Evolutionary conservation across 1,140 invertebrate species (phyloP), one percentile per base, ranked within the genome.

Genomic region (Periplaneta americana): DNA sequence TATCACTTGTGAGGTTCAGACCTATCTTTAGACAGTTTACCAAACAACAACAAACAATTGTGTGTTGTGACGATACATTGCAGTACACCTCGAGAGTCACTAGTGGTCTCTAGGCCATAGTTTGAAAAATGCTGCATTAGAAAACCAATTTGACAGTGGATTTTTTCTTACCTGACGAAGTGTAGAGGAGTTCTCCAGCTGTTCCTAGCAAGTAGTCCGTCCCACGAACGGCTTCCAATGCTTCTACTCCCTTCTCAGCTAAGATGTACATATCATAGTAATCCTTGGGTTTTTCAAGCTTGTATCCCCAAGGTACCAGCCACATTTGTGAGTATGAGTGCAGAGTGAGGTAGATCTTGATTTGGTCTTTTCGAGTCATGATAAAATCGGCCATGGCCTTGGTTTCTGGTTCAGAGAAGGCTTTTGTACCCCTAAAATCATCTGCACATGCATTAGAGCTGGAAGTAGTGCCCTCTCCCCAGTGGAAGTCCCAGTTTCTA

Each of bases 251-350:
- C 31, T 78, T 78, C 77, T 78, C 77, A 31, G 77, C 77, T 5
- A 78, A n/a, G 22, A 78, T 32, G 35, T 78, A 83, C 82, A 86
- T 78, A 33, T 86, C 84, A 17, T 83, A 74, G 66, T 86, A 84
- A 39, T 85, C 82, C 4, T 79, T 32, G 15, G 85, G 84, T 48
- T 92, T 90, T 28, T 90, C 88, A 80, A 91, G 91, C 79, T 94
- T 94, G 85, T 95, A 95, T 33, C 96, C 95, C 94, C 95, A 97
- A 1, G 96, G 96, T 81, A 95, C 93, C 17, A 97, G 89, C 85
- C 96, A 92, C 88, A 96, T 95, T 88, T 97, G 96, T 1, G 95
- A 95, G 80, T 89, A 90, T 36, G 86, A 87, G 84, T 96, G 95
- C 13, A 96, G 85, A 0, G 93, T 92, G 35, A 96, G 86, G 84